Evolutionary conservation across 2,113 vertebrate species (phyloP).

Genomic region (Lampris megalopsis): DNA sequence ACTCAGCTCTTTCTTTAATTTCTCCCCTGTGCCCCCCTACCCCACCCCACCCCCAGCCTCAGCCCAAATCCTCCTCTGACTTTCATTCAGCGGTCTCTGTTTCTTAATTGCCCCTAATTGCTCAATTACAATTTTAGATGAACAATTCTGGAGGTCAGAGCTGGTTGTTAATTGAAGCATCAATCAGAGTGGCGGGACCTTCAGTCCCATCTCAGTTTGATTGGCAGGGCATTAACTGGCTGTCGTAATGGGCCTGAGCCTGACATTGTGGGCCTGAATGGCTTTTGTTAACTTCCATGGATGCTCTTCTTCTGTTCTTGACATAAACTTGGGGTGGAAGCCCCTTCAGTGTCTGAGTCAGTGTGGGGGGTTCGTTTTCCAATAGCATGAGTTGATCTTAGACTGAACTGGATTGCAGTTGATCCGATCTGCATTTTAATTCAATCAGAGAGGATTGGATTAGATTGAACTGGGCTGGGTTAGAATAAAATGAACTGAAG

Average conservation of each 20-base stretch:
- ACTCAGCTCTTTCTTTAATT: slow-evolving; percentile 45
- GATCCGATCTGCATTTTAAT: too few species aligned
- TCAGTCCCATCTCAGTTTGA: slow-evolving; percentile 74
- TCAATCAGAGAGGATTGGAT: too few species aligned
- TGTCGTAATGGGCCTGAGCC: slow-evolving; percentile 70
- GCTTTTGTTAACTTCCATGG: slow-evolving; percentile 43
- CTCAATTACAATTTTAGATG: slow-evolving; percentile 86
- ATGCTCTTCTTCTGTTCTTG: slow-evolving; percentile 58
- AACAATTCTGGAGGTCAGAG: slow-evolving; percentile 85
- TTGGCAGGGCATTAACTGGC: slow-evolving; percentile 81
- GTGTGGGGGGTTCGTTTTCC: not conserved
- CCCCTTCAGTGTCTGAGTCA: not conserved
- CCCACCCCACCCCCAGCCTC: slow-evolving; percentile 27
- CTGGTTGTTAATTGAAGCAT: slow-evolving; percentile 84
- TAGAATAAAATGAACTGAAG: not conserved
- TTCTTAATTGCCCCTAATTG: slow-evolving; percentile 86
- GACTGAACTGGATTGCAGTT: too few species aligned
- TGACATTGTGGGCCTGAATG: slow-evolving; percentile 75
- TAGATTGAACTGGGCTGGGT: too few species aligned
- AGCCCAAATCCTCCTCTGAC: slow-evolving; percentile 81
- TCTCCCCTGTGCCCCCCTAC: slow-evolving; percentile 35
- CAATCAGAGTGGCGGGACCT: slow-evolving; percentile 79
- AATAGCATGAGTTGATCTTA: too few species aligned
- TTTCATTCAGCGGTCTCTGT: slow-evolving; percentile 79
- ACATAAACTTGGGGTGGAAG: slow-evolving; percentile 36